Conservation (phyloP, 2,888 invertebrate species). For the Drosophila paranaensis region DNA sequence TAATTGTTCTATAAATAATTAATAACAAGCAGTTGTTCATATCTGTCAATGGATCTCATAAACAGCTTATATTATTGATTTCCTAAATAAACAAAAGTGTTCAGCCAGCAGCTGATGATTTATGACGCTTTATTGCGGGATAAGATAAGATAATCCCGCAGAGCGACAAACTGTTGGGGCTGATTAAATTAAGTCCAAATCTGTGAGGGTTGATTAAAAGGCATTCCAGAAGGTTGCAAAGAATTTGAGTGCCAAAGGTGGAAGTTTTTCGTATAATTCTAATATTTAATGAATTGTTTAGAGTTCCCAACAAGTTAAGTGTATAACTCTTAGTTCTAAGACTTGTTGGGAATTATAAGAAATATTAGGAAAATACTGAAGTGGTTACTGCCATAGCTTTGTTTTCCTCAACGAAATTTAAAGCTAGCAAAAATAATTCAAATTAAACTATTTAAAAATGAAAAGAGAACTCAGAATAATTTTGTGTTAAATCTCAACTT, state of each 20-base stretch:
- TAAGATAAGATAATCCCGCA: constrained; percentile 43
- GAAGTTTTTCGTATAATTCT: too few relatives aligned
- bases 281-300: too few relatives aligned
- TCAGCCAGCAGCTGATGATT: constrained; percentile 23
- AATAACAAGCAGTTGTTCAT: constrained; percentile 10
- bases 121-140: constrained; percentile 14
- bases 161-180: constrained; percentile 5
- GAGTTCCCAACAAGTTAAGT: too few relatives aligned
- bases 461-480: not conserved
- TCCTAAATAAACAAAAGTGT: constrained; percentile 13
- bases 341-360: constrained; percentile 2
- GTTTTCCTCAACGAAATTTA: not conserved
- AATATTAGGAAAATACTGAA: too few relatives aligned
- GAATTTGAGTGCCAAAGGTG: too few relatives aligned
- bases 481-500: not conserved
- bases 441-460: too few relatives aligned
- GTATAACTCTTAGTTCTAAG: not conserved
- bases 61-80: constrained; percentile 34
- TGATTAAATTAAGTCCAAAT: not conserved
- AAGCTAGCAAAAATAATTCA: too few relatives aligned
- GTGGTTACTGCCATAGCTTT: not conserved
- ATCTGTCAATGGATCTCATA: constrained; percentile 17
- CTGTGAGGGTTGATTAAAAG: not conserved
- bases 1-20: constrained; percentile 57
- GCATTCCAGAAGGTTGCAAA: not conserved